Evolutionary conservation across 1,140 invertebrate genomes (phyloP).

Genomic region (Drosophila trapezifrons): DNA sequence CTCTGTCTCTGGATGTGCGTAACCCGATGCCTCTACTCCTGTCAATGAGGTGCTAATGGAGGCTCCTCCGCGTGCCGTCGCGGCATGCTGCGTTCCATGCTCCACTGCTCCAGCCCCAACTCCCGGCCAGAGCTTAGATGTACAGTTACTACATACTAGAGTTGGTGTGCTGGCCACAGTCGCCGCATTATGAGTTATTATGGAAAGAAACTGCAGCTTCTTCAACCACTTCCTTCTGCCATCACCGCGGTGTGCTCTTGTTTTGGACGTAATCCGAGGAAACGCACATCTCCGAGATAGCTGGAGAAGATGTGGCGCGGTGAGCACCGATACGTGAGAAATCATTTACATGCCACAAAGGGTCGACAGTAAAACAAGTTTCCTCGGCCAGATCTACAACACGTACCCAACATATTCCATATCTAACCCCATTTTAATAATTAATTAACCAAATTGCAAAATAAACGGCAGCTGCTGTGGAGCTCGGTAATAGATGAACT

Average conservation of each 20-base stretch:
- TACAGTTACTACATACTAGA: slow-evolving; percentile 63
- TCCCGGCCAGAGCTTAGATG: slow-evolving; percentile 46
- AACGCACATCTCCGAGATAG: neutral
- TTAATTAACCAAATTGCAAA: slow-evolving; percentile 59
- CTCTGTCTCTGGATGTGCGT: slow-evolving; percentile 32
- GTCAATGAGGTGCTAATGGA: slow-evolving; percentile 78
- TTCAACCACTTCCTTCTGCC: slow-evolving; percentile 33
- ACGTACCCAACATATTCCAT: slow-evolving; percentile 12
- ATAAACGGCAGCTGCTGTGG: slow-evolving; percentile 47
- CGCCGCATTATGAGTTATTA: slow-evolving; percentile 48
- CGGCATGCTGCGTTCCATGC: slow-evolving; percentile 46
- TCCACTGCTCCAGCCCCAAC: slow-evolving; percentile 10
- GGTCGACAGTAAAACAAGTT: slow-evolving; percentile 9
- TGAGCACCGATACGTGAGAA: slow-evolving; percentile 5
- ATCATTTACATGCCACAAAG: slow-evolving; percentile 13
- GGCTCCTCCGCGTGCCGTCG: slow-evolving; percentile 29
- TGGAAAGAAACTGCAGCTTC: slow-evolving; percentile 26
- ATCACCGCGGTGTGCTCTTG: slow-evolving; percentile 11
- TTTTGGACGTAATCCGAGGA: slow-evolving; percentile 36
- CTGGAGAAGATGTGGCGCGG: slow-evolving; percentile 11
- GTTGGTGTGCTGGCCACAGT: slow-evolving; percentile 24
- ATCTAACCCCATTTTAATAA: slow-evolving; percentile 47
- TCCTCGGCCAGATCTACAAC: slow-evolving; percentile 8
- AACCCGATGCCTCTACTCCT: slow-evolving; percentile 56
- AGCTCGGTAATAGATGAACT: neutral